These are phyloP conservation scores for Oeneis ivallda DNA, from an alignment of 2,888 invertebrate species.

Conservation along the genomic window DNA sequence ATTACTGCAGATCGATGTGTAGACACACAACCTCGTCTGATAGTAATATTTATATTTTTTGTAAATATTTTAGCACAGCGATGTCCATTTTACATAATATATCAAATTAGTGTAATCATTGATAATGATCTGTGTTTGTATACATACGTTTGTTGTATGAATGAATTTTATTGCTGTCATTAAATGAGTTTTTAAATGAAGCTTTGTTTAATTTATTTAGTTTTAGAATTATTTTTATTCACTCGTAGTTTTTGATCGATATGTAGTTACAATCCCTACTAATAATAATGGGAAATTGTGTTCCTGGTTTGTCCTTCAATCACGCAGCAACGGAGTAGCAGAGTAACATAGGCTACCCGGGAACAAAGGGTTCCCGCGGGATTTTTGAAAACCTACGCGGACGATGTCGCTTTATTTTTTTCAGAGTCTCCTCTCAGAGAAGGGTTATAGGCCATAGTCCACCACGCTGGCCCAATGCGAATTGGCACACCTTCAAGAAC, in stretches of 20 bases:
- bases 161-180: conserved; percentile 65
- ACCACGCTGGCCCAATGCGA: no score
- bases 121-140: conserved; percentile 41
- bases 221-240: not conserved
- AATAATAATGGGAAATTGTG: no score
- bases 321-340: no score
- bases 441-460: no score
- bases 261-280: no score
- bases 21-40: conserved; percentile 46
- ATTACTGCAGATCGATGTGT: conserved; percentile 18
- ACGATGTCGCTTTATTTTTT: no score
- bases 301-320: no score
- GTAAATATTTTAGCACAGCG: conserved; percentile 41
- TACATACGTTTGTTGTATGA: conserved; percentile 60
- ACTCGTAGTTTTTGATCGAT: not conserved
- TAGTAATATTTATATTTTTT: conserved; percentile 42
- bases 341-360: no score
- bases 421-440: no score
- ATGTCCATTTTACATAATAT: conserved; percentile 39
- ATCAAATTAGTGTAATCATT: conserved; percentile 39
- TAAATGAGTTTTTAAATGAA: conserved; percentile 60
- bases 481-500: no score
- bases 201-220: not conserved
- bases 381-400: no score
- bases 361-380: no score